Percentiles rank a stretch among this genome's conserved stretches.
Conservation (phyloP, 2,797 vertebrate genomes). For the Emydoidea blandingii region DNA sequence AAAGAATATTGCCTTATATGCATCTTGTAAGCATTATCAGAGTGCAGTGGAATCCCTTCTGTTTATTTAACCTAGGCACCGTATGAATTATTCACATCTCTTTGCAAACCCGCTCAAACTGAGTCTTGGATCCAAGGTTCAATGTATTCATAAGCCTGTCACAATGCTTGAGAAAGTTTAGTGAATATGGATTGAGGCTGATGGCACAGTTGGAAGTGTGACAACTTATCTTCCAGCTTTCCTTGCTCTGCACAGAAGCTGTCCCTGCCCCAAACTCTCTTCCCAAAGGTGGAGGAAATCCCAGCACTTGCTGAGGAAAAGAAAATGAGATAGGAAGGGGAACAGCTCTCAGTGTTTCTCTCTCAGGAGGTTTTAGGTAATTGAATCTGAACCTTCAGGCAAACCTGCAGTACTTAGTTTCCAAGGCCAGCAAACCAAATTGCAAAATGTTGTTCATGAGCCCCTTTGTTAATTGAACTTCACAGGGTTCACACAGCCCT, state of each 20-base stretch:
- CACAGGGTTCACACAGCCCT: too few species aligned
- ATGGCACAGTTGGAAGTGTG: rapidly evolving
- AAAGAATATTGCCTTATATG: background rate
- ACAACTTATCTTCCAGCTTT: background rate
- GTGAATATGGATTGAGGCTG: background rate
- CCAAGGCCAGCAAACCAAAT: background rate
- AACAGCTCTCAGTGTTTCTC: background rate
- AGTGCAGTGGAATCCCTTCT: background rate
- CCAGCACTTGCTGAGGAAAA: background rate
- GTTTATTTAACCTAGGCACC: background rate
- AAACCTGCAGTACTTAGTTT: background rate
- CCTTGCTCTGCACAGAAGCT: background rate
- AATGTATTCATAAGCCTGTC: background rate
- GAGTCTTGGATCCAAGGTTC: background rate
- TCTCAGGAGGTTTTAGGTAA: background rate
- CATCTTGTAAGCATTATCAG: background rate
- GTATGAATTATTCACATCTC: background rate
- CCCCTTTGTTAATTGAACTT: too few species aligned
- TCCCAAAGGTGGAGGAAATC: background rate
- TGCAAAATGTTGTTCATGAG: too few species aligned
- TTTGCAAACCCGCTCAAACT: background rate
- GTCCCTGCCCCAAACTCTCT: background rate
- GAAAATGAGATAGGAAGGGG: background rate
- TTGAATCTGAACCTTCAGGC: background rate
- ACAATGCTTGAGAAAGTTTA: background rate